phyloP scores from a whole-genome alignment of 2,888 invertebrate species.

The Chelonus formosanus region DNA sequence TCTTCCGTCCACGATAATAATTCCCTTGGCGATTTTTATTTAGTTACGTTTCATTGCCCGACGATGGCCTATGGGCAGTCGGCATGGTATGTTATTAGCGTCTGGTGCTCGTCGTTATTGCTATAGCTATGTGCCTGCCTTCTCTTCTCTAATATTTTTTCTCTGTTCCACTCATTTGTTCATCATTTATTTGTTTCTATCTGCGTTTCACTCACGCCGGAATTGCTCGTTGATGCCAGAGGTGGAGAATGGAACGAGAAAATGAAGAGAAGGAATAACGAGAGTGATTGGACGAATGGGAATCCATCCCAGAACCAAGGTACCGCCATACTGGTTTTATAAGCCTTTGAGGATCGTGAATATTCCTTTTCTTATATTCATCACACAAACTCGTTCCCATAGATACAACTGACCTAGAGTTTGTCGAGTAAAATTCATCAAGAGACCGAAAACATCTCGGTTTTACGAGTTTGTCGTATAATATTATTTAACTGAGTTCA shows the following conservation, averaged over 20 bases:
- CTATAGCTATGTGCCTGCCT: conserved; percentile 51
- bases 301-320: conserved; percentile 46
- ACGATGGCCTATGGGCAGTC: conserved; percentile 64
- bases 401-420: conserved; percentile 14
- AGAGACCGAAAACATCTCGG: conserved; percentile 42
- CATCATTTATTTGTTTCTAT: conserved; percentile 43
- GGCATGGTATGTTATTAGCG: conserved; percentile 65
- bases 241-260: conserved; percentile 28
- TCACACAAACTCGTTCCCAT: conserved; percentile 19
- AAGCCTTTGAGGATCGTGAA: conserved; percentile 27
- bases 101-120: conserved; percentile 65
- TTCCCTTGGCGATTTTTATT: conserved; percentile 61
- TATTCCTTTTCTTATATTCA: conserved; percentile 29
- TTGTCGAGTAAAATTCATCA: conserved; percentile 20
- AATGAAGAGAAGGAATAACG: conserved; percentile 45
- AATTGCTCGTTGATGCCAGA: conserved; percentile 27
- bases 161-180: conserved; percentile 35
- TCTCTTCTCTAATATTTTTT: conserved; percentile 23
- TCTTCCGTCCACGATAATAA: conserved; percentile 64
- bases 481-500: conserved; percentile 56
- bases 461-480: conserved; percentile 56
- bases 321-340: conserved; percentile 51
- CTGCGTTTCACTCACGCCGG: conserved; percentile 18
- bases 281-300: conserved; percentile 56
- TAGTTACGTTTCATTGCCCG: conserved; percentile 62